These are phyloP conservation scores for Limosa lapponica DNA, from an alignment of 2,797 vertebrate species.

Conservation along the genomic window DNA sequence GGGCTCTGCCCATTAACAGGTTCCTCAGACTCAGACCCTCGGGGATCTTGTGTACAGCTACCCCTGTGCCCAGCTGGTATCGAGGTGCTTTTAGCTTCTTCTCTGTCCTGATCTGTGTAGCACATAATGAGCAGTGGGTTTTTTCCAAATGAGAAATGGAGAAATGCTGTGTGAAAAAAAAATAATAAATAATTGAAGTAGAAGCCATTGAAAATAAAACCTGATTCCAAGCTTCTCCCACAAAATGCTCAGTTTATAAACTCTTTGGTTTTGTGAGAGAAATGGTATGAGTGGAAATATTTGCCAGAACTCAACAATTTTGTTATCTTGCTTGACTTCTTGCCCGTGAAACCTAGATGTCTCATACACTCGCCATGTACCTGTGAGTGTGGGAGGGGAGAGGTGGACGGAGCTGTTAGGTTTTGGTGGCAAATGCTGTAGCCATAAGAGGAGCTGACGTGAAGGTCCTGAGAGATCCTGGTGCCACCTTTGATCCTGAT, in stretches of 20 bases:
- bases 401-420: not conserved
- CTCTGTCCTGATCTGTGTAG: not conserved
- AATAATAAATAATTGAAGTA: not conserved
- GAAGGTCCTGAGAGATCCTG: not conserved
- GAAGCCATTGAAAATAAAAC: not conserved
- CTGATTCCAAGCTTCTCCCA: not conserved
- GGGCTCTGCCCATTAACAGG: not conserved
- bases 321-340: not conserved
- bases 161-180: not conserved
- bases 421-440: not conserved
- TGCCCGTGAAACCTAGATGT: not conserved
- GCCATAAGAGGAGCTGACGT: not conserved
- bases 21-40: not conserved
- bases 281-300: not conserved
- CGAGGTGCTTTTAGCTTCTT: not conserved
- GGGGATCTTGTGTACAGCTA: not conserved
- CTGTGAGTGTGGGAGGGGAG: not conserved
- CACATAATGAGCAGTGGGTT: not conserved
- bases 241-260: not conserved
- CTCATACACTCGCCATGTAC: fast-evolving
- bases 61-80: not conserved
- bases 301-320: not conserved
- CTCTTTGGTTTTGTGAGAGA: not conserved
- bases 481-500: not conserved
- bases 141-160: not conserved